These are phyloP conservation scores for Panulirus ornatus DNA, from an alignment of 1,140 invertebrate genomes.

Conservation along the genomic window DNA sequence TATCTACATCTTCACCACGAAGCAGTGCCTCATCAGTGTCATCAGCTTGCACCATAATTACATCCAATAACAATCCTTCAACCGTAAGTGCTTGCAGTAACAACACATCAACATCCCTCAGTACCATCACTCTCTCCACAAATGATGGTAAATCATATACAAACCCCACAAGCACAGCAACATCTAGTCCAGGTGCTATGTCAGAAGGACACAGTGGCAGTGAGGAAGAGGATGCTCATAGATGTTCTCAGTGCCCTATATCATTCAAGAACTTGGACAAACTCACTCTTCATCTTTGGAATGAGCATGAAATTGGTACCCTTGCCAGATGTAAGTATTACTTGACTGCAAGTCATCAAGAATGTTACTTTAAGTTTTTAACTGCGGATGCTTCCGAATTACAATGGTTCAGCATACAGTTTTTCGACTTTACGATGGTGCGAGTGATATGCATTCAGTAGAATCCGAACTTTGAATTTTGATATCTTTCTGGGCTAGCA, in stretches of 20 bases:
- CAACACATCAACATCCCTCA: not conserved
- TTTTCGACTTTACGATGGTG: no score
- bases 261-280: conserved; percentile 36
- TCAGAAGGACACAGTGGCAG: not conserved
- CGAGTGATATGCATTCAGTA: no score
- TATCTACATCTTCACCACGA: not conserved
- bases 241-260: conserved; percentile 56
- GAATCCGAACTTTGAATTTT: no score
- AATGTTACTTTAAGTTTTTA: not conserved
- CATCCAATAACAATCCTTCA: not conserved
- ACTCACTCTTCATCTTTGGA: conserved; percentile 56
- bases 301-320: conserved; percentile 66
- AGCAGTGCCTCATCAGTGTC: not conserved
- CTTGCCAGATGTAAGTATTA: conserved; percentile 54
- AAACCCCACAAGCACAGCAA: not conserved
- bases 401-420: no score
- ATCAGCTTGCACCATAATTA: not conserved
- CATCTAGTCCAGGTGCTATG: conserved; percentile 21
- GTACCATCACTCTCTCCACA: not conserved
- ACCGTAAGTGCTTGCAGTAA: not conserved
- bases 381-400: no score
- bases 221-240: conserved; percentile 24
- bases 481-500: no score
- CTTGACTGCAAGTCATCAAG: not conserved
- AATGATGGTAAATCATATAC: not conserved